These are phyloP conservation scores for Pollenia angustigena DNA, from an alignment of 2,888 invertebrate species.

Conservation along the genomic window DNA sequence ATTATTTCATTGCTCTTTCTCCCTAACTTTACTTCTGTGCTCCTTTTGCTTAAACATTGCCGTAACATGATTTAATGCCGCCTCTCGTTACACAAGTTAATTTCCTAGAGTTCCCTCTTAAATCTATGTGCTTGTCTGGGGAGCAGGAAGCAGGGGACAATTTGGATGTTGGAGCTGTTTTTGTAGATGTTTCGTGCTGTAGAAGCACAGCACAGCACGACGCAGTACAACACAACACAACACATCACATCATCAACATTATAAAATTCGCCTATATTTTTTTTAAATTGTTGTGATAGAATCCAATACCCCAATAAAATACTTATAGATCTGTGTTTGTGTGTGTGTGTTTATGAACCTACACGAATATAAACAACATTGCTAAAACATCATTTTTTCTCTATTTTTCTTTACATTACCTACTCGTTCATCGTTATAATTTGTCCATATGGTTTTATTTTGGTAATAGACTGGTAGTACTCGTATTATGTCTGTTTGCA, in stretches of 20 bases:
- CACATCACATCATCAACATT: constrained; percentile 21
- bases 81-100: constrained; percentile 49
- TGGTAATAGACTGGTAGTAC: background rate
- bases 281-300: constrained; percentile 14
- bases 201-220: constrained; percentile 15
- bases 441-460: constrained; percentile 34
- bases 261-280: constrained; percentile 51
- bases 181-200: background rate
- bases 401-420: constrained; percentile 14
- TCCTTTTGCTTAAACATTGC: constrained; percentile 37
- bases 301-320: constrained; percentile 47
- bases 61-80: constrained; percentile 21
- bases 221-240: constrained; percentile 7
- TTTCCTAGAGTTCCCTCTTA: constrained; percentile 51
- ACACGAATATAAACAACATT: constrained; percentile 13
- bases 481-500: background rate
- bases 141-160: background rate
- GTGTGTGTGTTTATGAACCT: background rate
- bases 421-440: constrained; percentile 1
- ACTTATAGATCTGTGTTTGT: background rate
- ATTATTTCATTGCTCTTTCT: constrained; percentile 9
- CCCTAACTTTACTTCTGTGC: background rate
- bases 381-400: background rate
- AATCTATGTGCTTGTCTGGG: constrained; percentile 7
- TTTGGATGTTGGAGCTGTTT: constrained; percentile 11